Evolutionary conservation across 2,888 invertebrate genomes (phyloP).

Genomic region (Diploptera punctata): DNA sequence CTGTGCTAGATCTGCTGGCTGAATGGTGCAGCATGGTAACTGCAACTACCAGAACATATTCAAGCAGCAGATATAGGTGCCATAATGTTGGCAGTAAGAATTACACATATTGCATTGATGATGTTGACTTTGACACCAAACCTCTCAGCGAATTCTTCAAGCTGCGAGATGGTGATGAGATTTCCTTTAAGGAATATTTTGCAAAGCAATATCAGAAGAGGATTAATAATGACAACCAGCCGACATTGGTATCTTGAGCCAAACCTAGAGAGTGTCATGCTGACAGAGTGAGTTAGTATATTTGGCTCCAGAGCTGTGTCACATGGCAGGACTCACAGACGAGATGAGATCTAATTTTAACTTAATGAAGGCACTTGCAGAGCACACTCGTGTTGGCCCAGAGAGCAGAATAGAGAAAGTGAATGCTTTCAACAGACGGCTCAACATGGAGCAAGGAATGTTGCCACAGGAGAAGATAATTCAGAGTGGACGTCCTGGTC

Average conservation of each 20-base stretch:
- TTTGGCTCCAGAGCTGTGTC: conserved; percentile 85
- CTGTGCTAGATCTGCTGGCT: conserved; percentile 67
- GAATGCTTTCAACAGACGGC: conserved; percentile 67
- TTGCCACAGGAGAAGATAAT: conserved; percentile 69
- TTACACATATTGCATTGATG: conserved; percentile 74
- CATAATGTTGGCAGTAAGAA: conserved; percentile 54
- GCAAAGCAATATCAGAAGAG: conserved; percentile 68
- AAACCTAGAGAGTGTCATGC: conserved; percentile 75
- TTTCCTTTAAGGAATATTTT: conserved; percentile 69
- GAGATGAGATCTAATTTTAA: conserved; percentile 67
- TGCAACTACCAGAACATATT: neutral
- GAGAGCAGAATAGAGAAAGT: conserved; percentile 69
- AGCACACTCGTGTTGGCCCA: conserved; percentile 78
- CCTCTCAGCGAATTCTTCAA: conserved; percentile 71
- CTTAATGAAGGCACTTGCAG: conserved; percentile 73
- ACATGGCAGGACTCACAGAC: conserved; percentile 81
- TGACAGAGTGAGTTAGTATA: conserved; percentile 72
- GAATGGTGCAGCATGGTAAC: conserved; percentile 53
- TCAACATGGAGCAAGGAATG: conserved; percentile 60
- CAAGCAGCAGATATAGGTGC: conserved; percentile 55
- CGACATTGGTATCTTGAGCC: conserved; percentile 76
- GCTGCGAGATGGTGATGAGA: conserved; percentile 60
- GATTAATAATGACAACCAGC: conserved; percentile 72
- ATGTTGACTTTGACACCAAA: conserved; percentile 67
- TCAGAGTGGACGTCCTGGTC: conserved; percentile 55